A percentile compares a stretch with the other conserved stretches of the same genome.
Evolutionary conservation across 2,888 invertebrate species (phyloP).

Genomic region (Leucophenga montana): DNA sequence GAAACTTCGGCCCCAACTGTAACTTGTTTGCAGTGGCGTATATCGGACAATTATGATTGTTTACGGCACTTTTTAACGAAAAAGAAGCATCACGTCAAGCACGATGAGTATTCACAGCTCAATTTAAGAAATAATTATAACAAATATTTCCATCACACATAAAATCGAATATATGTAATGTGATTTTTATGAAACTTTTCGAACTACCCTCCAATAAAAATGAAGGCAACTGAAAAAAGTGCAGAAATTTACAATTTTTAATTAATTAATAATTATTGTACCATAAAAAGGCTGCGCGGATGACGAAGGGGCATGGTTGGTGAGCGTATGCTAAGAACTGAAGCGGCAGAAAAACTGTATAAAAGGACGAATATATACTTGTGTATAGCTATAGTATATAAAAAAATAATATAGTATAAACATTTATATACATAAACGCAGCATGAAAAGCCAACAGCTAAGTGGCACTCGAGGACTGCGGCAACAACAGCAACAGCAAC

Average conservation of each 20-base stretch:
- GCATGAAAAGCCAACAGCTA: slow-evolving; percentile 5
- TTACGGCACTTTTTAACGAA: no score
- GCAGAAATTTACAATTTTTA: slow-evolving; percentile 53
- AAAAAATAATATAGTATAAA: slow-evolving; percentile 9
- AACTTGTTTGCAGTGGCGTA: no score
- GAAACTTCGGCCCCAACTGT: no score
- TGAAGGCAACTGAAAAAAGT: slow-evolving; percentile 13
- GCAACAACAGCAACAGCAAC: background rate
- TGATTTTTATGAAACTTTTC: no score
- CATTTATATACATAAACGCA: background rate
- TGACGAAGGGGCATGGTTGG: slow-evolving; percentile 25
- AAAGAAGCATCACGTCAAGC: no score
- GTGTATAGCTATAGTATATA: background rate
- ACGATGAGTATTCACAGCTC: no score
- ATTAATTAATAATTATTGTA: slow-evolving; percentile 63
- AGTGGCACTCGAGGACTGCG: slow-evolving; percentile 22
- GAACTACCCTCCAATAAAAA: background rate
- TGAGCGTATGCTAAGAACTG: slow-evolving; percentile 27
- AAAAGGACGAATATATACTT: background rate
- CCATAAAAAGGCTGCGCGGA: slow-evolving; percentile 44
- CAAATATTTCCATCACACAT: no score
- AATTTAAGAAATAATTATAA: no score
- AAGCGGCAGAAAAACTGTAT: slow-evolving; percentile 19
- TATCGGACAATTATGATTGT: no score
- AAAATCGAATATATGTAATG: no score